Percentiles rank a stretch among this genome's conserved stretches.
phyloP scores from a whole-genome alignment of 2,113 vertebrate genomes.

The Bubo scandiacus region DNA sequence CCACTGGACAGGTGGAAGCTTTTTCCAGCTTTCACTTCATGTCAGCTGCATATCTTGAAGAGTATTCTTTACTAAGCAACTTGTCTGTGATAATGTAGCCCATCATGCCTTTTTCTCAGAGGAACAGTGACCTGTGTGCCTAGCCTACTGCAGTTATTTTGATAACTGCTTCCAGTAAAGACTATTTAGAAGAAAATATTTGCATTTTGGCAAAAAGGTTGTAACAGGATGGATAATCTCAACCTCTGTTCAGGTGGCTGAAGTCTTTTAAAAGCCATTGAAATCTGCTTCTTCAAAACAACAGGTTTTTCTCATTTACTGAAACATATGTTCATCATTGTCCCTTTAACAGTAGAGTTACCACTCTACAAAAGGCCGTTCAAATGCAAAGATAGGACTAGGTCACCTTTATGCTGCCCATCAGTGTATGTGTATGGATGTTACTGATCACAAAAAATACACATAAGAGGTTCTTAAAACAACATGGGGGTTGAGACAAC shows the following conservation, averaged over 20 bases:
- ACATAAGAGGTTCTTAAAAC: conserved; percentile 37
- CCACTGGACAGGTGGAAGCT: neutral
- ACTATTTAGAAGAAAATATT: neutral
- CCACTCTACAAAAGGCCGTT: neutral
- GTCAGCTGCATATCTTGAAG: neutral
- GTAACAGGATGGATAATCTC: neutral
- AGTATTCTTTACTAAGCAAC: neutral
- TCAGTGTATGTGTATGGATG: neutral
- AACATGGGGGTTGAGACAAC: neutral
- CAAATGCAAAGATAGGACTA: conserved; percentile 48
- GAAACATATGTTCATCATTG: neutral
- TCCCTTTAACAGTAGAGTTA: neutral
- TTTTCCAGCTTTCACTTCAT: neutral
- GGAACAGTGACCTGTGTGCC: neutral
- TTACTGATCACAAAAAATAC: conserved; percentile 47
- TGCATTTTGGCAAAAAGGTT: neutral
- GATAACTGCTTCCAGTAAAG: neutral
- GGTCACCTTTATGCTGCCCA: conserved; percentile 5
- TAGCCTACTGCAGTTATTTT: neutral
- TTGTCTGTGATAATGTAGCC: neutral
- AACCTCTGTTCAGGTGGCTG: neutral
- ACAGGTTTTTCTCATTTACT: neutral
- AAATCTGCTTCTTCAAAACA: neutral
- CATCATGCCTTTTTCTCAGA: neutral
- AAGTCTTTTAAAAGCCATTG: neutral